These are phyloP conservation scores for Miltochrista miniata DNA, from an alignment of 2,888 invertebrate species.

Conservation along the genomic window DNA sequence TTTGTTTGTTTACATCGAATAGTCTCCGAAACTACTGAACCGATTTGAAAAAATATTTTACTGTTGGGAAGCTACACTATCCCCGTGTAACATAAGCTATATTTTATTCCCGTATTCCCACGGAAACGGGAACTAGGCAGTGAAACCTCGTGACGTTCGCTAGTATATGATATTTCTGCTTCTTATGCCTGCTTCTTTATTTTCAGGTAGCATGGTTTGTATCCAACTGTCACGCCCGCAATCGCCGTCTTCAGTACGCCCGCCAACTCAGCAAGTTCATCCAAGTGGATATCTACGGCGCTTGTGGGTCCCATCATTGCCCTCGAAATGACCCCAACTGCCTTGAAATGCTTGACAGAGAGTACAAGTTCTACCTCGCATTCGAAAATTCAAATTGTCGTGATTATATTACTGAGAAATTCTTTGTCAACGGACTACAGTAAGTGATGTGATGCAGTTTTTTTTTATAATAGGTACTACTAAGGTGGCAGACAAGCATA, in stretches of 20 bases:
- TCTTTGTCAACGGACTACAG: slow-evolving; percentile 97
- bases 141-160: too few species aligned
- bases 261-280: slow-evolving; percentile 93
- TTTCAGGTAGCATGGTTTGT: slow-evolving; percentile 97
- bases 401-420: slow-evolving; percentile 98
- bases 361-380: slow-evolving; percentile 98
- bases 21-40: too few species aligned
- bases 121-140: too few species aligned
- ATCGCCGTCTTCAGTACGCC: slow-evolving; percentile 94
- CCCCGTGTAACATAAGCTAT: too few species aligned
- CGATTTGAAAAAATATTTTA: too few species aligned
- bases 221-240: slow-evolving; percentile 97
- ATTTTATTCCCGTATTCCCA: too few species aligned
- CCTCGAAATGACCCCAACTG: slow-evolving; percentile 93
- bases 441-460: slow-evolving; percentile 71
- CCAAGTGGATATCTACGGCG: slow-evolving; percentile 95
- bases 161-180: too few species aligned
- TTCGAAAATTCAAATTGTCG: slow-evolving; percentile 98
- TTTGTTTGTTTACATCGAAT: too few species aligned
- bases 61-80: too few species aligned
- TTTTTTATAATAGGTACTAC: background rate
- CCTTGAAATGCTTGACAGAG: slow-evolving; percentile 94
- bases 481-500: too few species aligned
- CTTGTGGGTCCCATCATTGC: slow-evolving; percentile 93
- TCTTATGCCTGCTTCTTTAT: background rate